These are phyloP conservation scores for Balearica regulorum DNA, from an alignment of 2,797 vertebrate genomes.

Conservation along the genomic window DNA sequence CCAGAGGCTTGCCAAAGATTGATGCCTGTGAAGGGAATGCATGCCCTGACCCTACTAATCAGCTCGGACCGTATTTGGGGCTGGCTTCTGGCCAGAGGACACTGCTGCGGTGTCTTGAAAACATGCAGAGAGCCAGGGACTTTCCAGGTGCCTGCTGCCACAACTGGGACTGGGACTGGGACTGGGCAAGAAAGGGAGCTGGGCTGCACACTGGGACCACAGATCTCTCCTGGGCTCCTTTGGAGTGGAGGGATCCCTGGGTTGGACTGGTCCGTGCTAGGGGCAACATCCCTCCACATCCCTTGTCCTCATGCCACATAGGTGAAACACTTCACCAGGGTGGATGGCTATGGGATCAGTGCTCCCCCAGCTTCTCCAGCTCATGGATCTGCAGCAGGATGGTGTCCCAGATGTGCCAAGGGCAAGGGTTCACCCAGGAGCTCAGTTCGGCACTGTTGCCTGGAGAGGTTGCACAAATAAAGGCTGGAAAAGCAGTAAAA, in stretches of 20 bases:
- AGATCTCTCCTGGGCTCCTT: neutral
- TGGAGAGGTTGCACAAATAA: neutral
- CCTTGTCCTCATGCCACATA: neutral
- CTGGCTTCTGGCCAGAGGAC: neutral
- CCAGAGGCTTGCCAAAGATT: neutral
- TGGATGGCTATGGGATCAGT: neutral
- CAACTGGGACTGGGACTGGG: neutral
- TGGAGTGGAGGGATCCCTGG: neutral
- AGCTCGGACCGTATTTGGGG: neutral
- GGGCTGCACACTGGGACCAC: neutral
- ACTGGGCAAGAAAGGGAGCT: neutral
- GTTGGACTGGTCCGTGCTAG: neutral
- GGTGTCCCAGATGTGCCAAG: neutral
- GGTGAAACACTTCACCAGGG: neutral
- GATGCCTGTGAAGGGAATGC: neutral
- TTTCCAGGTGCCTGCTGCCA: constrained; percentile 9
- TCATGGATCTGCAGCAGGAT: no score
- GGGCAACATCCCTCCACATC: neutral
- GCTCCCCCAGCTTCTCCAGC: neutral
- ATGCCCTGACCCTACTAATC: neutral
- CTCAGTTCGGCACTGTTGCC: neutral
- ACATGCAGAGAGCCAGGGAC: constrained; percentile 24
- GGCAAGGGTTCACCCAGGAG: neutral
- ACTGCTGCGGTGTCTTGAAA: neutral
- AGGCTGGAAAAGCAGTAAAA: neutral